These are phyloP conservation scores for Heptranchias perlo DNA, from an alignment of 2,113 vertebrate species.

Conservation along the genomic window DNA sequence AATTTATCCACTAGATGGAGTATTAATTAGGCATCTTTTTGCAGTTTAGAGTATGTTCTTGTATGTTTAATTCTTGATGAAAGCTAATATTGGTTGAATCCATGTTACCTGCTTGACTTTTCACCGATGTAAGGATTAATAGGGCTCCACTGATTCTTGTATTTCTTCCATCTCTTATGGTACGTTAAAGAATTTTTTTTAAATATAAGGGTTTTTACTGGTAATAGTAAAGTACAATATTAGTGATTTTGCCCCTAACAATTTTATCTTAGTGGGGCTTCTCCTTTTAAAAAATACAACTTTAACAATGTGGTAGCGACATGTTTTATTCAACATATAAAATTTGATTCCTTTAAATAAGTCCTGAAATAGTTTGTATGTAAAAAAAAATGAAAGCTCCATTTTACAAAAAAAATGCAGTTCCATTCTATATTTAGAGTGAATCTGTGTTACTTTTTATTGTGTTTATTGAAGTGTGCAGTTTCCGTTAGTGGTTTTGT, in stretches of 20 bases:
- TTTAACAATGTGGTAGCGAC: background rate
- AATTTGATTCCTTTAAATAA: background rate
- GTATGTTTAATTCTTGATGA: background rate
- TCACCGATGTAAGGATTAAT: background rate
- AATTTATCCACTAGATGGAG: conserved; percentile 25
- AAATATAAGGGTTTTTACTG: background rate
- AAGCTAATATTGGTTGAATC: background rate
- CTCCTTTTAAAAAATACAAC: background rate
- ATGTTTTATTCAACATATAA: background rate
- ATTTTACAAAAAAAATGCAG: background rate
- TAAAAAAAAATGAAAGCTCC: background rate
- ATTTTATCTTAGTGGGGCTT: background rate
- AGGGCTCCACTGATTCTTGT: background rate
- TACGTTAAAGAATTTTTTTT: background rate
- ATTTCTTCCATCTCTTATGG: background rate
- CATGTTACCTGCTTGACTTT: background rate
- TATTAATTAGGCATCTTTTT: background rate
- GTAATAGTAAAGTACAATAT: background rate
- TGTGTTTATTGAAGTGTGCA: background rate
- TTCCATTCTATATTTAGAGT: background rate
- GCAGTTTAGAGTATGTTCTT: background rate
- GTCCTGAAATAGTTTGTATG: background rate
- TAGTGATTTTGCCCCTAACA: background rate
- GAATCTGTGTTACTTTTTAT: background rate
- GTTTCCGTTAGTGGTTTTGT: background rate